Base-by-base conservation (phyloP, 1,140 invertebrate genomes). In the Myzus persicae region DNA sequence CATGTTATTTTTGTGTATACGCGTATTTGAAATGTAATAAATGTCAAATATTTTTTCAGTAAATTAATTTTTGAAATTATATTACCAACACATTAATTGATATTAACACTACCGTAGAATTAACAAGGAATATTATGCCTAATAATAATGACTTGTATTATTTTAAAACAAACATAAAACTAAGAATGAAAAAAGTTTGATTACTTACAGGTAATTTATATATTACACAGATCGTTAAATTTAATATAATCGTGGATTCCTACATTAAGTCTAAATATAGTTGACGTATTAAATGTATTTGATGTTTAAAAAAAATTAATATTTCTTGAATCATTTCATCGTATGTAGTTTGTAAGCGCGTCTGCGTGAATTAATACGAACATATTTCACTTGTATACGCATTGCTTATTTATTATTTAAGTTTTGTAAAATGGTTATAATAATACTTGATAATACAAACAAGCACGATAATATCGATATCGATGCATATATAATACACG, bases 11-110 rank as follows among this genome's bases (percentile, higher is more conserved):
- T 85, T 85, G 38, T 42, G 26, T 85, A 31, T 20, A 7, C 38
- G n/a, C 59, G 1, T 85, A 85, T 85, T 85, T 85, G 82, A 85
- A 85, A 85, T 42, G 31, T 85, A 85, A 85, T 85, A 85, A 85
- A 85, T 42, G 38, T 85, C 38, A 85, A 85, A 85, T 85, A 40
- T 85, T 42, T 85, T 85, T 42, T 42, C 82, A 26, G 24, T 85
- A 40, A 85, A 8, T 85, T 4, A n/a, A n/a, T 76, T 76, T 76
- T 36, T 76, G 31, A 76, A 76, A 76, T 20, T n/a, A 76, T 76
- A n/a, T n/a, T n/a, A 76, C 4, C 4, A n/a, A 76, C 11, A 76
- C 14, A n/a, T 18, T n/a, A n/a, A 76, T 76, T 18, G 59, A 18
- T 76, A 76, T 76, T n/a, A n/a, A 18, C 36, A 67, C 11, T 31